A percentile compares a stretch with the other conserved stretches of the same genome.
Evolutionary conservation across 2,797 vertebrate genomes (phyloP).

Genomic region (Tragopan temminckii): DNA sequence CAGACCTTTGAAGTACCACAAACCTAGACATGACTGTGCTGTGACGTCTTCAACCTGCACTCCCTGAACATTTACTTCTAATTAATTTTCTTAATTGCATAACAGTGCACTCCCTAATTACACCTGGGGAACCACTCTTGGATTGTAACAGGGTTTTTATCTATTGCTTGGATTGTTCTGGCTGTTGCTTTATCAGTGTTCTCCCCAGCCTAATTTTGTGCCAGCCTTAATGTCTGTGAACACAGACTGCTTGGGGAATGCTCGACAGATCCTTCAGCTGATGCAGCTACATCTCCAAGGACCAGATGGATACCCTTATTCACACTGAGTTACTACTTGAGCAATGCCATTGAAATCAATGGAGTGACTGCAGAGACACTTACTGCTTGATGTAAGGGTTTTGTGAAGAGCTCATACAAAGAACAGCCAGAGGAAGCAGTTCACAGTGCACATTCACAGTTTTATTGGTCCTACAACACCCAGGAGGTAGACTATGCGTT

Average conservation of each 20-base stretch:
- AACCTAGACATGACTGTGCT: not conserved
- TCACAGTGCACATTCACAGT: not conserved
- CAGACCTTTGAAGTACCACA: not conserved
- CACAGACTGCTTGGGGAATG: not conserved
- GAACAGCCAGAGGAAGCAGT: not conserved
- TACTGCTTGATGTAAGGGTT: not conserved
- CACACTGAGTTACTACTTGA: not conserved
- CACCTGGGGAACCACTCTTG: slow-evolving; percentile 30
- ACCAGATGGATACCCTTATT: slow-evolving; percentile 15
- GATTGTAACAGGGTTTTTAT: slow-evolving; percentile 44
- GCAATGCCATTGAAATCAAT: not conserved
- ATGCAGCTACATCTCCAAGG: slow-evolving; percentile 5
- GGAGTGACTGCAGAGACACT: not conserved
- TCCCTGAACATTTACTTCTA: slow-evolving; percentile 42
- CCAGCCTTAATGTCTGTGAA: not conserved
- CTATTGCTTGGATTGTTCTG: slow-evolving; percentile 50
- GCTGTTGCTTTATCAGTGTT: not conserved
- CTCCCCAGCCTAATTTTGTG: not conserved
- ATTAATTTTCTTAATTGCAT: slow-evolving; percentile 77
- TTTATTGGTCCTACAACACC: not conserved
- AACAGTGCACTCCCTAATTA: slow-evolving; percentile 69
- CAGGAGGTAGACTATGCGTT: not conserved
- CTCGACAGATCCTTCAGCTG: slow-evolving; percentile 19
- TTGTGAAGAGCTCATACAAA: not conserved
- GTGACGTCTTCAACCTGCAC: not conserved